phyloP scores from a whole-genome alignment of 1,140 invertebrate genomes.

The Cotesia vestalis region DNA sequence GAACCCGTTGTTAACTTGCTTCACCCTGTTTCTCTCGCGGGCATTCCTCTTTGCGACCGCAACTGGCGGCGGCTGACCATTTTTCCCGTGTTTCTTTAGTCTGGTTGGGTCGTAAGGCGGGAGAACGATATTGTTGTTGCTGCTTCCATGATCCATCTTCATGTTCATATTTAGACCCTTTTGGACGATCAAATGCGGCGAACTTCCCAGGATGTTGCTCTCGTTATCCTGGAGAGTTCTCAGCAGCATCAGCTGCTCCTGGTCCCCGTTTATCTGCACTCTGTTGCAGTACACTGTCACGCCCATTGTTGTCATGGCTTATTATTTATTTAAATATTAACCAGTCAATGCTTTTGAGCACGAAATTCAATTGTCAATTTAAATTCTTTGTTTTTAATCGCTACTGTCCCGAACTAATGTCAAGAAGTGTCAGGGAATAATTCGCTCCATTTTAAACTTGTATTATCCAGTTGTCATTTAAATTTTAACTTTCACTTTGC shows the following conservation, averaged over 20 bases:
- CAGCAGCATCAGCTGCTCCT: conserved; percentile 60
- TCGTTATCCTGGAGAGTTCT: conserved; percentile 62
- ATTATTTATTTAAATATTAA: conserved; percentile 19
- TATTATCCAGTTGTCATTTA: no score
- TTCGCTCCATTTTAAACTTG: no score
- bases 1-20: conserved; percentile 93
- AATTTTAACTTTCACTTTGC: not conserved
- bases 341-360: no score
- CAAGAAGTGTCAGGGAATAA: no score
- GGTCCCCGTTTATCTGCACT: conserved; percentile 54
- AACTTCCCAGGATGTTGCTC: conserved; percentile 59
- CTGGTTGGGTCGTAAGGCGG: conserved; percentile 62
- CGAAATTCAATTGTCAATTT: not conserved
- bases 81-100: conserved; percentile 63
- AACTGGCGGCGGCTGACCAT: conserved; percentile 73
- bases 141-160: conserved; percentile 37
- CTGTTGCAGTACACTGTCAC: conserved; percentile 61
- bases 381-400: not conserved
- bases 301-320: conserved; percentile 60
- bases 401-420: no score
- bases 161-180: conserved; percentile 49
- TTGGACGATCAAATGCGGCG: conserved; percentile 51
- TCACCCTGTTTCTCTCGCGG: conserved; percentile 91
- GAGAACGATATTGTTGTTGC: conserved; percentile 40
- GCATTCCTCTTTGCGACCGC: conserved; percentile 91